A percentile compares a stretch with the other conserved stretches of the same genome.
phyloP scores from a whole-genome alignment of 2,888 invertebrate genomes.

The Eudasyphora cyanicolor region DNA sequence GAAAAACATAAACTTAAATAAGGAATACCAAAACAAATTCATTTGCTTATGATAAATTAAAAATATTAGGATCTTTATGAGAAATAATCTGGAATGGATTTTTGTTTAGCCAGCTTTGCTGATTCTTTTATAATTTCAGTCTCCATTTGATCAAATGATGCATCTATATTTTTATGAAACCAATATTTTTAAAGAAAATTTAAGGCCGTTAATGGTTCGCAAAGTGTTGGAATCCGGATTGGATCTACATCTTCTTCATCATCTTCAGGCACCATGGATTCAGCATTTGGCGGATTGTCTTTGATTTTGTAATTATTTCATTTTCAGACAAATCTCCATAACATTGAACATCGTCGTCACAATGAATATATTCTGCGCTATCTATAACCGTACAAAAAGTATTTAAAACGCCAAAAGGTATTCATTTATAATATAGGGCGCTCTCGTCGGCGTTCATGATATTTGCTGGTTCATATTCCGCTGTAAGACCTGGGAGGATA shows the following conservation, averaged over 20 bases:
- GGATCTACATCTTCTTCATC: not conserved
- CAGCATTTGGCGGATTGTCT: not conserved
- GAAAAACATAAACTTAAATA: not conserved
- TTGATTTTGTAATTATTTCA: too few species aligned
- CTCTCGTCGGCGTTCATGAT: conserved; percentile 62
- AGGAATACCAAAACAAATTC: not conserved
- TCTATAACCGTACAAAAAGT: not conserved
- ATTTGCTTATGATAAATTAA: not conserved
- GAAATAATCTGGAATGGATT: not conserved
- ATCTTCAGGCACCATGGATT: not conserved
- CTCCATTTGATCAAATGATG: not conserved
- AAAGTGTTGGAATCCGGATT: too few species aligned
- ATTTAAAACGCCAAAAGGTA: not conserved
- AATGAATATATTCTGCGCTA: not conserved
- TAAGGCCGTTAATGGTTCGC: not conserved
- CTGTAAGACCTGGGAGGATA: conserved; percentile 18
- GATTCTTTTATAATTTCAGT: not conserved
- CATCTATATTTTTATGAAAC: not conserved
- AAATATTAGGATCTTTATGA: not conserved
- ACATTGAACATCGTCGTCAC: not conserved
- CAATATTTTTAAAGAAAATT: not conserved
- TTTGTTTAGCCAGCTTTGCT: not conserved
- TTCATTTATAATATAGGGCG: conserved; percentile 54
- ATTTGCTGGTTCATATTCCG: too few species aligned
- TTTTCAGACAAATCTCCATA: not conserved